A percentile compares a stretch with the other conserved stretches of the same genome.
phyloP scores from a whole-genome alignment of 2,888 invertebrate species.

The Pandemis heparana region DNA sequence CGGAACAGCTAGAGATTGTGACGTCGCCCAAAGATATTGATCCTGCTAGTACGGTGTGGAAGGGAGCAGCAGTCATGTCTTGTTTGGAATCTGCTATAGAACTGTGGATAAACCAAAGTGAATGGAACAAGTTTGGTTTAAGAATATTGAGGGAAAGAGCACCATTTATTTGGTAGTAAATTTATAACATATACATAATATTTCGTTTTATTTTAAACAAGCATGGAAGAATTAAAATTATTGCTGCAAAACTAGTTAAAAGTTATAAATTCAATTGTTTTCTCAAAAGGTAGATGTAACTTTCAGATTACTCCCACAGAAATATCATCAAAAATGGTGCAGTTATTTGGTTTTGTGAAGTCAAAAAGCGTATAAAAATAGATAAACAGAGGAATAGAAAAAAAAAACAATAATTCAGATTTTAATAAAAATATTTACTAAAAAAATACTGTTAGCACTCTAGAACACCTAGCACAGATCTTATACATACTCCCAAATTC shows the following conservation, averaged over 20 bases:
- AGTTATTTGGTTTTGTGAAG: too few species aligned
- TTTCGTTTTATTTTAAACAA: slow-evolving; percentile 2
- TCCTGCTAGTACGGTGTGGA: slow-evolving; percentile 96
- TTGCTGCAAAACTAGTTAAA: too few species aligned
- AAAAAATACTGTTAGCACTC: background rate
- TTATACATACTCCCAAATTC: too few species aligned
- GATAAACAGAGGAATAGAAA: background rate
- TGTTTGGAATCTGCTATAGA: slow-evolving; percentile 97
- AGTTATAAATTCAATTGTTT: too few species aligned
- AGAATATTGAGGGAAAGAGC: slow-evolving; percentile 95
- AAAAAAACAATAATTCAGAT: background rate
- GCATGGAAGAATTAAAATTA: too few species aligned
- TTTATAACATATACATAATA: background rate
- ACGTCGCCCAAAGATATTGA: slow-evolving; percentile 97
- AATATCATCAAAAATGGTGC: too few species aligned
- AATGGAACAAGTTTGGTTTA: slow-evolving; percentile 95
- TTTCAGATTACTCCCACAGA: too few species aligned
- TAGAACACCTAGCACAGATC: background rate
- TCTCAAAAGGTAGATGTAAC: too few species aligned
- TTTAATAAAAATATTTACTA: slow-evolving; percentile 3
- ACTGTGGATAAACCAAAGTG: slow-evolving; percentile 94
- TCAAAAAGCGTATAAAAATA: background rate
- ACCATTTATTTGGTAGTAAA: slow-evolving; percentile 93
- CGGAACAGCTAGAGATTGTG: slow-evolving; percentile 95
- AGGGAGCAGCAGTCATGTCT: slow-evolving; percentile 97